Evolutionary conservation across 2,888 invertebrate genomes (phyloP).

Genomic region (Laspeyria flexula): DNA sequence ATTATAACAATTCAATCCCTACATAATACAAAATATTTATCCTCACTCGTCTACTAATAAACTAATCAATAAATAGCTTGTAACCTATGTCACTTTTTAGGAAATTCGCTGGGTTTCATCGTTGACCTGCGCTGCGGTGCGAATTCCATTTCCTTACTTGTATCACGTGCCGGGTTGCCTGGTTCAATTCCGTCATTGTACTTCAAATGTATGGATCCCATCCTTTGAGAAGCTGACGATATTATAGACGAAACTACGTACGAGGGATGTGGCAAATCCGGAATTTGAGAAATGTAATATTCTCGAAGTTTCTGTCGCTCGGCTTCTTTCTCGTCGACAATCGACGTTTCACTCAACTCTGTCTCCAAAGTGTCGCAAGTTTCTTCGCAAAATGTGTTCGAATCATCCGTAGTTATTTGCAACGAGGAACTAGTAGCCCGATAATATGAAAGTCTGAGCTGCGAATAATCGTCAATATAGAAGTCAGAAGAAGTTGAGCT

Average conservation of each 20-base stretch:
- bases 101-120: conserved; percentile 47
- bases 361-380: conserved; percentile 32
- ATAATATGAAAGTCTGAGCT: conserved; percentile 67
- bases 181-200: conserved; percentile 59
- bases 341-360: conserved; percentile 31
- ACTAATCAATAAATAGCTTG: not conserved
- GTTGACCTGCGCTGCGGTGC: conserved; percentile 61
- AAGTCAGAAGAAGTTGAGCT: conserved; percentile 21
- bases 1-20: no score
- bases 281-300: conserved; percentile 60
- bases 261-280: conserved; percentile 63
- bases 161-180: conserved; percentile 22
- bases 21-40: no score
- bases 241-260: conserved; percentile 60
- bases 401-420: conserved; percentile 13
- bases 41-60: no score
- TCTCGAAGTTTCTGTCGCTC: conserved; percentile 49
- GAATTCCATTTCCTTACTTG: conserved; percentile 47
- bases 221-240: conserved; percentile 55
- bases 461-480: conserved; percentile 68
- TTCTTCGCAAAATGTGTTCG: conserved; percentile 8
- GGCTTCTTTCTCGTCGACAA: conserved; percentile 24
- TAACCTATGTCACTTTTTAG: not conserved
- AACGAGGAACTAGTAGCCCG: conserved; percentile 28
- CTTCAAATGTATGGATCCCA: conserved; percentile 51